A percentile compares a stretch with the other conserved stretches of the same genome.
Evolutionary conservation across 1,140 invertebrate genomes (phyloP).

Genomic region (Hestina assimilis): DNA sequence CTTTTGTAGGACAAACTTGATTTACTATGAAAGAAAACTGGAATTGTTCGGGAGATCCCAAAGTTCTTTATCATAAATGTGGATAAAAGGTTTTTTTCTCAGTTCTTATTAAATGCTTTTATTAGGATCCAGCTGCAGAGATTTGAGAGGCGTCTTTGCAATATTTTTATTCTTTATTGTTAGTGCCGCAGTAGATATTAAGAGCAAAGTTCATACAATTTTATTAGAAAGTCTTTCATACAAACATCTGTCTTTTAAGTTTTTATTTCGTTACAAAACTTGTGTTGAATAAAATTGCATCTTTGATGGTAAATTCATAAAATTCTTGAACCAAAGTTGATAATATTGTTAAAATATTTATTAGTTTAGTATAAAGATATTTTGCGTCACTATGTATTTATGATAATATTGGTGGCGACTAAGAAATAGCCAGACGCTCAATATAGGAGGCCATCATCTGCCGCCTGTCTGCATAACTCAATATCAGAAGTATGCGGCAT

Average conservation of each 20-base stretch:
- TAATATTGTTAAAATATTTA: background rate
- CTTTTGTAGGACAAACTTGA: conserved; percentile 29
- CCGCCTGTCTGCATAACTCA: conserved; percentile 67
- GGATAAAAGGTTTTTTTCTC: conserved; percentile 24
- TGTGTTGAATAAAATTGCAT: too few relatives aligned
- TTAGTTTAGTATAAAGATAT: background rate
- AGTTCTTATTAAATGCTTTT: conserved; percentile 25
- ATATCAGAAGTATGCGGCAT: conserved; percentile 63
- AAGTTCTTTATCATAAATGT: conserved; percentile 21
- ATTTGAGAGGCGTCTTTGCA: conserved; percentile 18
- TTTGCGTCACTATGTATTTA: conserved; percentile 11
- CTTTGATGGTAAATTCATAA: background rate
- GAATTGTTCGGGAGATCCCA: conserved; percentile 19
- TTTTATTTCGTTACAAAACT: too few relatives aligned
- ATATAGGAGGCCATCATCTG: conserved; percentile 42
- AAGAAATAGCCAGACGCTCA: conserved; percentile 52
- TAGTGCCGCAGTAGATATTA: background rate
- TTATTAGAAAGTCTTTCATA: too few relatives aligned
- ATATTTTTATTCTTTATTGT: conserved; percentile 6
- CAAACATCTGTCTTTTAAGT: too few relatives aligned
- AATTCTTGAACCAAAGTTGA: background rate
- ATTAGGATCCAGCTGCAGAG: conserved; percentile 21
- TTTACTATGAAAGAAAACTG: conserved; percentile 28
- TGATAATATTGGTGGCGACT: conserved; percentile 19
- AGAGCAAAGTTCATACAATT: background rate